Percentiles rank a stretch among this genome's conserved stretches.
These are phyloP conservation scores for Notiomystis cincta DNA, from an alignment of 2,113 vertebrate species.

Conservation along the genomic window DNA sequence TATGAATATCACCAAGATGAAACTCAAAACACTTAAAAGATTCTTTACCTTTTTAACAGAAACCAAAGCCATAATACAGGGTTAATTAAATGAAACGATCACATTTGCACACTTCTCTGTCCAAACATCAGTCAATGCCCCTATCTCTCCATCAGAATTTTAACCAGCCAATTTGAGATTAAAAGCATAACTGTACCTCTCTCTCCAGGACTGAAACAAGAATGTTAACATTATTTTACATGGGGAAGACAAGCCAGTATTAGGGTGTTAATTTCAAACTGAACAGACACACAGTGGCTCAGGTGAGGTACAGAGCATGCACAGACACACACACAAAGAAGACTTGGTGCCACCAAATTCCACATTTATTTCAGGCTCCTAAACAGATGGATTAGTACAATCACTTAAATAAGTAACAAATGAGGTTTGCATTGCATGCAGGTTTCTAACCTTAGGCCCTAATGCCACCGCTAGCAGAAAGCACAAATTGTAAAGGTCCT, in stretches of 20 bases:
- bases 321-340: not conserved
- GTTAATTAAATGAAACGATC: not conserved
- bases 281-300: not conserved
- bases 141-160: not conserved
- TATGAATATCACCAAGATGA: not conserved
- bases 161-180: not conserved
- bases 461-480: not conserved
- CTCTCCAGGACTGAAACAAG: not conserved
- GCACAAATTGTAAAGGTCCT: not conserved
- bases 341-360: not conserved
- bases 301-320: not conserved
- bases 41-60: not conserved
- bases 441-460: not conserved
- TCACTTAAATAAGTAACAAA: not conserved
- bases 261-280: not conserved
- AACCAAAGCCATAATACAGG: not conserved
- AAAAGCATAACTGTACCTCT: not conserved
- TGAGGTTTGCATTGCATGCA: not conserved
- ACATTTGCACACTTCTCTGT: not conserved
- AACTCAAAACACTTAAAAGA: not conserved
- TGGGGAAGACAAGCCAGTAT: not conserved
- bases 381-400: not conserved
- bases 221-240: not conserved
- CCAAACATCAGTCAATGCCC: not conserved
- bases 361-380: not conserved